phyloP scores from a whole-genome alignment of 2,888 invertebrate genomes.

The Brenthis hecate region DNA sequence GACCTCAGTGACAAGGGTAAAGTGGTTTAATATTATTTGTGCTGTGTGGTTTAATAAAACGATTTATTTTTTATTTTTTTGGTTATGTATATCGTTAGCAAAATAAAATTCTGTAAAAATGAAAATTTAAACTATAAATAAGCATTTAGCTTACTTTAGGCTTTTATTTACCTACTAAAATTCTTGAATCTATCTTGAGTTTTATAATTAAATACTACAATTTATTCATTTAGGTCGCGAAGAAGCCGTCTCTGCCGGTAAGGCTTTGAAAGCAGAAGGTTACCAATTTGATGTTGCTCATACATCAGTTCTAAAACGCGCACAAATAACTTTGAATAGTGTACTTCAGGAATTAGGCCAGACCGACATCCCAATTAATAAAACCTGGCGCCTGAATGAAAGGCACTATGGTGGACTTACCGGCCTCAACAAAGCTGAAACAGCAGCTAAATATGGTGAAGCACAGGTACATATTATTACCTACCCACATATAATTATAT shows the following conservation, averaged over 20 bases:
- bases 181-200: no score
- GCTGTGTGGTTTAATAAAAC: background rate
- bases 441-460: slow-evolving; percentile 92
- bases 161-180: no score
- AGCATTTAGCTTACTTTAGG: no score
- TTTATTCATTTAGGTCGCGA: slow-evolving; percentile 75
- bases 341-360: slow-evolving; percentile 87
- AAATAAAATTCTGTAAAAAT: no score
- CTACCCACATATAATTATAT: no score
- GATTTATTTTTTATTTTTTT: slow-evolving; percentile 13
- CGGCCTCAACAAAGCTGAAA: slow-evolving; percentile 92
- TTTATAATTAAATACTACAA: background rate
- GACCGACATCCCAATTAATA: slow-evolving; percentile 84
- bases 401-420: slow-evolving; percentile 94
- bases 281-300: slow-evolving; percentile 90
- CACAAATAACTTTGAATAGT: slow-evolving; percentile 87
- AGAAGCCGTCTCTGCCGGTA: slow-evolving; percentile 88
- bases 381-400: slow-evolving; percentile 93
- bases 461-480: slow-evolving; percentile 82
- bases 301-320: slow-evolving; percentile 90
- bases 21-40: background rate
- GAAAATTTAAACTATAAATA: no score
- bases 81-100: background rate
- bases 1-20: slow-evolving; percentile 86
- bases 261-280: slow-evolving; percentile 86